Conservation (phyloP, 1,140 invertebrate species). For the Papilio helenus region DNA sequence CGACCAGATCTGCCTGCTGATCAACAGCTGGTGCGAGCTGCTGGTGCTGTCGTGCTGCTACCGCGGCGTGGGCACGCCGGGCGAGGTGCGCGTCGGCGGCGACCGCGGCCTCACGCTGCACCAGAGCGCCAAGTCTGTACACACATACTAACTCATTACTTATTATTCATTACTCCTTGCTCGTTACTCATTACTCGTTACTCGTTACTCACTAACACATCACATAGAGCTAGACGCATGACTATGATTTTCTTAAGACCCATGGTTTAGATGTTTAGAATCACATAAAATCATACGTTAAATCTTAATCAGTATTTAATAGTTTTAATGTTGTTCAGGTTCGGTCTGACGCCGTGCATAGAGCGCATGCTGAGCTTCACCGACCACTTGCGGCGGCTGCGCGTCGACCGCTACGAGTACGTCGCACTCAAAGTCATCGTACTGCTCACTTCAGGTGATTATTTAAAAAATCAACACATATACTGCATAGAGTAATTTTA, state of each 20-base stretch:
- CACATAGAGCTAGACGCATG: no score
- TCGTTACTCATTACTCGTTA: no score
- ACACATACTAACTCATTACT: neutral
- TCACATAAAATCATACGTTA: no score
- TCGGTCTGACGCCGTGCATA: constrained; percentile 89
- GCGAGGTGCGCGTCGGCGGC: constrained; percentile 91
- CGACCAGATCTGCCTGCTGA: constrained; percentile 97
- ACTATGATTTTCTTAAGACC: no score
- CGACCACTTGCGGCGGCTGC: constrained; percentile 93
- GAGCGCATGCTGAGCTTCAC: constrained; percentile 97
- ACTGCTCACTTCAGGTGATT: constrained; percentile 94
- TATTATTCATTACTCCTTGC: no score
- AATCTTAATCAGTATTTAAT: no score
- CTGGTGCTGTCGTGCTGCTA: constrained; percentile 96
- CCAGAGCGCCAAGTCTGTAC: constrained; percentile 85
- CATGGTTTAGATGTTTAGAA: no score
- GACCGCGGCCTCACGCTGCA: constrained; percentile 90
- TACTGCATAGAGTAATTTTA: no score
- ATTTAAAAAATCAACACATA: neutral
- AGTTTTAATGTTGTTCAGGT: constrained; percentile 60
- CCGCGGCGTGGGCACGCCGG: constrained; percentile 92
- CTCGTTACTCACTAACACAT: no score
- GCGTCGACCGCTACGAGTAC: constrained; percentile 98
- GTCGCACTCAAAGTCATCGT: constrained; percentile 98
- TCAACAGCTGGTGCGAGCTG: constrained; percentile 99